Evolutionary conservation across 2,797 vertebrate species (phyloP).

Genomic region (Peromyscus nudipes): DNA sequence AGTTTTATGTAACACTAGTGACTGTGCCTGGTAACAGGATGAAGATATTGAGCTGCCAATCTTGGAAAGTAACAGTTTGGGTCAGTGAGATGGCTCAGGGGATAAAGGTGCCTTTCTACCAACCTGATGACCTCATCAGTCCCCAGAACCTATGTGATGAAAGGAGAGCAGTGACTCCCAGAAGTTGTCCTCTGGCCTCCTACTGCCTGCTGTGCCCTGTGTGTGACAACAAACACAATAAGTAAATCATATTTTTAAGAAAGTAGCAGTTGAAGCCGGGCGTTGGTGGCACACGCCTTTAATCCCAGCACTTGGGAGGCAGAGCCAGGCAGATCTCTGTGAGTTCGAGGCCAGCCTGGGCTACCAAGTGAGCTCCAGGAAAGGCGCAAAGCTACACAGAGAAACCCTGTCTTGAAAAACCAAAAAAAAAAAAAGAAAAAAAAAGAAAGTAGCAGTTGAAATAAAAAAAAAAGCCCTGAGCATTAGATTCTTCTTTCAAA

Average conservation of each 20-base stretch:
- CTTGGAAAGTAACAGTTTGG: background rate
- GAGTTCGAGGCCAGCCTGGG: too few relatives aligned
- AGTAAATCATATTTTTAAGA: background rate
- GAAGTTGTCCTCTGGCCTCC: background rate
- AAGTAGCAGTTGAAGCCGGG: too few relatives aligned
- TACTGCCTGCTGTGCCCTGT: background rate
- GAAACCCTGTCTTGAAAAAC: too few relatives aligned
- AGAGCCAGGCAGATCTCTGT: too few relatives aligned
- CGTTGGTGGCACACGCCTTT: too few relatives aligned
- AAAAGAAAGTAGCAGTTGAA: background rate
- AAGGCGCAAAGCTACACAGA: too few relatives aligned
- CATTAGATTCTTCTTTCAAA: conserved; percentile 39
- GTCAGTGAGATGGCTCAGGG: too few relatives aligned
- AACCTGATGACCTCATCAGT: too few relatives aligned
- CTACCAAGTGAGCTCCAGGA: too few relatives aligned
- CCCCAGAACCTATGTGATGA: too few relatives aligned
- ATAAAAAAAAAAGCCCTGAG: background rate
- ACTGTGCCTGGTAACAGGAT: background rate
- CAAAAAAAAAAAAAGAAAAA: too few relatives aligned
- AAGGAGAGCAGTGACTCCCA: background rate
- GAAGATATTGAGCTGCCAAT: background rate
- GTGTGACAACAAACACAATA: background rate
- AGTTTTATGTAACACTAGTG: background rate
- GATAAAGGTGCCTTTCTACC: background rate
- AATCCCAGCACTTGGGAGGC: too few relatives aligned